These are phyloP conservation scores for Tyto alba DNA, from an alignment of 2,113 vertebrate genomes.

Conservation along the genomic window DNA sequence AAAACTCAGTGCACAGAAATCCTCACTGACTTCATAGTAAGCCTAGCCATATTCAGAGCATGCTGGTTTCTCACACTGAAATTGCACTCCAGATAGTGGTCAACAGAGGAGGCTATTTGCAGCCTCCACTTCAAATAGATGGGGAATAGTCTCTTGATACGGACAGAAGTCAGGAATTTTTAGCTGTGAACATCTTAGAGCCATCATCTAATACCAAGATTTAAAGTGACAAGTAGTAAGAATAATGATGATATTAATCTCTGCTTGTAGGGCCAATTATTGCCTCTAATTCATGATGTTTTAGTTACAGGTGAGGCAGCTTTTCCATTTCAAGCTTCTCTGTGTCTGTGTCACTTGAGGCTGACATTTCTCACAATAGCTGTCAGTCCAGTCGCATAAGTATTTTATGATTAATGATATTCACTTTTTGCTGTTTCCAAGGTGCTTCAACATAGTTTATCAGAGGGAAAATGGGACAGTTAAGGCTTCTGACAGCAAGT, in stretches of 20 bases:
- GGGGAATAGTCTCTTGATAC: background rate
- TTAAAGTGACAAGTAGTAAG: background rate
- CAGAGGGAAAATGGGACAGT: background rate
- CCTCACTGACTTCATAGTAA: background rate
- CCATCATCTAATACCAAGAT: background rate
- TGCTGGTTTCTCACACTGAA: background rate
- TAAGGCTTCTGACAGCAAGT: background rate
- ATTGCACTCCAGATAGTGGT: background rate
- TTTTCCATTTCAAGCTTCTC: background rate
- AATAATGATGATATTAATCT: background rate
- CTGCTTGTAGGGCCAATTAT: background rate
- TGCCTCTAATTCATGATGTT: background rate
- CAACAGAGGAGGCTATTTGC: background rate
- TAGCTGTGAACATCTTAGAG: background rate
- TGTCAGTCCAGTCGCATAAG: background rate
- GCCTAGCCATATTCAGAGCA: background rate
- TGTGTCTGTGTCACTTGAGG: background rate
- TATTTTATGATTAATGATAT: constrained; percentile 13
- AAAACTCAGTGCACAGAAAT: background rate
- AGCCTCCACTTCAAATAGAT: background rate
- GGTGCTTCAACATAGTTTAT: background rate
- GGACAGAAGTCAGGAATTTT: background rate
- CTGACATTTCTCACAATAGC: background rate
- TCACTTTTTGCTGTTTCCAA: background rate
- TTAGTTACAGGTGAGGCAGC: background rate